Evolutionary conservation across 2,797 vertebrate genomes (phyloP), one percentile per base, ranked within the genome.

Genomic region (Acrossocheilus wenchowensis): DNA sequence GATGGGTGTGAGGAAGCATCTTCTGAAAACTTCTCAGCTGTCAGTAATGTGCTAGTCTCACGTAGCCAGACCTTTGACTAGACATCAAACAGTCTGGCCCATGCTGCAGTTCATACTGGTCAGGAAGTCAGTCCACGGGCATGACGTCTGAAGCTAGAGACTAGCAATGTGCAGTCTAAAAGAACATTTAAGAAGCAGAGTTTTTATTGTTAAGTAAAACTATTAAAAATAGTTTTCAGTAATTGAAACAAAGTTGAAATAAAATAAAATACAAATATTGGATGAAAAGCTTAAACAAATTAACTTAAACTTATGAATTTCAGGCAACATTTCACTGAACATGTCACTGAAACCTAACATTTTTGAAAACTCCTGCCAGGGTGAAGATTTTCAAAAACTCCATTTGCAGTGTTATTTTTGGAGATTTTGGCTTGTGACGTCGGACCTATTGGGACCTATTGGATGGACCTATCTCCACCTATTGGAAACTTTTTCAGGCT

Each of bases 1-100:
- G 52, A 60, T 64, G 41, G 21, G 48, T 82, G 48, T 82, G 34
- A n/a, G 9, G 36, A 41, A 57, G 82, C 54, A 83, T 64, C 26
- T 75, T n/a, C n/a, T 43, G 50, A 57, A 82, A 73, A 30, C n/a
- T 4, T 26, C 12, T 54, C n/a, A n/a, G 19, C 26, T 81, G 48
- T 72, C 81, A 72, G 50, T 2, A 30, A 82, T 43, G 39, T 23
- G 66, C 34, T 52, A n/a, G 50, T 12, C 75, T 60, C 4, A 14
- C 14, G 9, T 17, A 78, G 36, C 34, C 77, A 78, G 77, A 26
- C 36, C 54, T 78, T 60, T 60, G 54, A 60, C 54, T 39, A 78
- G 7, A 78, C 52, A 41, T 60, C 77, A 78, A 60, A 78, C 21
- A 11, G 54, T 41, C 77, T 17, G 52, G 54, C 23, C 12, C 4